These are phyloP conservation scores for Pyrocephalus nanus DNA, from an alignment of 2,797 vertebrate species.

Conservation along the genomic window DNA sequence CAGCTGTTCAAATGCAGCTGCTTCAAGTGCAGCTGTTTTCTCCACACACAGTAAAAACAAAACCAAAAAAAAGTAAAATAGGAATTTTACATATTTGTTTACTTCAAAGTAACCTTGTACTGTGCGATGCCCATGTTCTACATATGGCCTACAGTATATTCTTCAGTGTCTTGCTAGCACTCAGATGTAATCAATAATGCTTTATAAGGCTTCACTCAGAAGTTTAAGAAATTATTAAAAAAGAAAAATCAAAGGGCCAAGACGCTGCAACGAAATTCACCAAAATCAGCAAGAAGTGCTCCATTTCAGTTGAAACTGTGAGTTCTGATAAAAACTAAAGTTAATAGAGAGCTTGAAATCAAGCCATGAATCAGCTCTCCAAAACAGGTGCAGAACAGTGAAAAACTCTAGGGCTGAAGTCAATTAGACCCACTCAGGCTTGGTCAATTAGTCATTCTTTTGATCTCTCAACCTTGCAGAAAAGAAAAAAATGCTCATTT, in stretches of 20 bases:
- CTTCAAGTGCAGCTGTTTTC: not conserved
- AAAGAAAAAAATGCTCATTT: not conserved
- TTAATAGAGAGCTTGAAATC: not conserved
- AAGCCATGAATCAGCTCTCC: not conserved
- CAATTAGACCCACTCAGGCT: slow-evolving; percentile 13
- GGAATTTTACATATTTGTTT: not conserved
- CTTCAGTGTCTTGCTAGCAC: not conserved
- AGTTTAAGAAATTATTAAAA: not conserved
- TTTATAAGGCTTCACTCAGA: not conserved
- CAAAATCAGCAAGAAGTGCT: not conserved
- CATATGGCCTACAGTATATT: not conserved
- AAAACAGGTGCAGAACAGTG: slow-evolving; percentile 32
- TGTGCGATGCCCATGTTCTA: not conserved
- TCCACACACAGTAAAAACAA: not conserved
- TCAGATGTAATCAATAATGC: not conserved
- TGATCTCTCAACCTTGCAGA: slow-evolving; percentile 20
- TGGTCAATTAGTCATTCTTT: slow-evolving; percentile 37
- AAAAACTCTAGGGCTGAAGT: slow-evolving; percentile 7
- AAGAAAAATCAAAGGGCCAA: not conserved
- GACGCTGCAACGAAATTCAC: not conserved
- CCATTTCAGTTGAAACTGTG: not conserved
- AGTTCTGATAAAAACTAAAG: not conserved
- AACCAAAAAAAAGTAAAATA: not conserved
- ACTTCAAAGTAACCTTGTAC: not conserved
- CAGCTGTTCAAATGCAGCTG: not conserved